Evolutionary conservation across 1,140 invertebrate species (phyloP).

Genomic region (Drosophila tropicalis): DNA sequence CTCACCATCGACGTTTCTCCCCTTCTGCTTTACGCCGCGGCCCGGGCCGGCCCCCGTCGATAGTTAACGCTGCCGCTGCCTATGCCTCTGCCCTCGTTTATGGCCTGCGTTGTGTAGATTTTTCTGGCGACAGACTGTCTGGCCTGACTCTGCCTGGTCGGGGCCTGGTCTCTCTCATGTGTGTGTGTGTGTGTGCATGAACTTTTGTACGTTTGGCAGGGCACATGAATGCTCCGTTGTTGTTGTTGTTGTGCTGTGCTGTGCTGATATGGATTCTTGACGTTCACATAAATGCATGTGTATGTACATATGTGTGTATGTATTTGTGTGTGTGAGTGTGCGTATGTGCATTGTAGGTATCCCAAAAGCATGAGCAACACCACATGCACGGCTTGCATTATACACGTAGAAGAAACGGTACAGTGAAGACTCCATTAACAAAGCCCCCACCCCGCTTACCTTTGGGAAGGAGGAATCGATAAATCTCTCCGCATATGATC

Average conservation of each 20-base stretch:
- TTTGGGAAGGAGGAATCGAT: too few relatives aligned
- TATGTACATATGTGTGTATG: not conserved
- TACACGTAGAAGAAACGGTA: conserved; percentile 7
- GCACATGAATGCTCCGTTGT: conserved; percentile 58
- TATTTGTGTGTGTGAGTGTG: conserved; percentile 2
- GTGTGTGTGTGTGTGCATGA: conserved; percentile 52
- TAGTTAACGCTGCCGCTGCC: conserved; percentile 11
- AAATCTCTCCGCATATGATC: too few relatives aligned
- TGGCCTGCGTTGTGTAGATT: conserved; percentile 65
- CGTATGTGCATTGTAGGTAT: conserved; percentile 52
- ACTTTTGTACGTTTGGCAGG: conserved; percentile 65
- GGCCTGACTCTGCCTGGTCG: conserved; percentile 61
- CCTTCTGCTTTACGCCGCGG: not conserved
- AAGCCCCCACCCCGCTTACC: too few relatives aligned
- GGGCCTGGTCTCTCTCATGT: conserved; percentile 13
- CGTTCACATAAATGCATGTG: conserved; percentile 8
- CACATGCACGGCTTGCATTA: conserved; percentile 43
- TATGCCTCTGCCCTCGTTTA: conserved; percentile 46
- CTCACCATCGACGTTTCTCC: not conserved
- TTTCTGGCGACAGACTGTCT: conserved; percentile 80
- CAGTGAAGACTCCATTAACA: not conserved
- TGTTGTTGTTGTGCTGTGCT: conserved; percentile 55
- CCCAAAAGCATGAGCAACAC: conserved; percentile 38
- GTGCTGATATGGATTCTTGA: conserved; percentile 73
- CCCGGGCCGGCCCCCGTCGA: not conserved